These are phyloP conservation scores for Mus spicilegus DNA, from an alignment of 2,113 vertebrate species.

Conservation along the genomic window DNA sequence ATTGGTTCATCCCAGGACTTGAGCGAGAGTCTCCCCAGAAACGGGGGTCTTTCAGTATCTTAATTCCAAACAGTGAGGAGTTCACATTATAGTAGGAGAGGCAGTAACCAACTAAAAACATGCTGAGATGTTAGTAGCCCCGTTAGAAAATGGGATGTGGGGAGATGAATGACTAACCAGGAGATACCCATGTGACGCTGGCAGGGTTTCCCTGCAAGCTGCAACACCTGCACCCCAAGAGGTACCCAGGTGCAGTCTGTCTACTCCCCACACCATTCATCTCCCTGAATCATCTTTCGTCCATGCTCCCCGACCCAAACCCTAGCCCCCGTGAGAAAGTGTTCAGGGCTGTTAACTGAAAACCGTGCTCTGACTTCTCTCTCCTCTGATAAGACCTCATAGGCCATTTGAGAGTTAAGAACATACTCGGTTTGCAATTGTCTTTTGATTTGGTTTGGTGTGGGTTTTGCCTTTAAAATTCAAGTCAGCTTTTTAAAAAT, in stretches of 20 bases:
- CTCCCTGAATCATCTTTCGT: background rate
- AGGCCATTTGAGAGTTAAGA: background rate
- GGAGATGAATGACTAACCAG: background rate
- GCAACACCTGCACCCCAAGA: rapidly evolving
- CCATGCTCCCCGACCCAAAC: background rate
- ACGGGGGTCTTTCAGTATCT: background rate
- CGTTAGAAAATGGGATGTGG: background rate
- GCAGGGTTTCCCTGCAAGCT: background rate
- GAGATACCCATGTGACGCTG: background rate
- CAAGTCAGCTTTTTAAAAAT: conserved; percentile 20
- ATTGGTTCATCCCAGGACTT: too few species aligned
- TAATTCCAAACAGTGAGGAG: background rate
- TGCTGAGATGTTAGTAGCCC: background rate
- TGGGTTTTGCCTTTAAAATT: background rate
- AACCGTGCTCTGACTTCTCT: background rate
- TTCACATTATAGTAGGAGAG: background rate
- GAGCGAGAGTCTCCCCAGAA: too few species aligned
- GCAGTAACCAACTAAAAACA: background rate
- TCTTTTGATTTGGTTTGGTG: background rate
- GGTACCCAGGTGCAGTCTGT: background rate
- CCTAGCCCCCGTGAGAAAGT: background rate
- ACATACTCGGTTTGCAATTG: background rate
- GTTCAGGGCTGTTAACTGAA: background rate
- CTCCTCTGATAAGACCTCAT: background rate
- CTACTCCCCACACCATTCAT: rapidly evolving